Conservation (phyloP, 2,888 invertebrate species). For the Sesamia inferens region DNA sequence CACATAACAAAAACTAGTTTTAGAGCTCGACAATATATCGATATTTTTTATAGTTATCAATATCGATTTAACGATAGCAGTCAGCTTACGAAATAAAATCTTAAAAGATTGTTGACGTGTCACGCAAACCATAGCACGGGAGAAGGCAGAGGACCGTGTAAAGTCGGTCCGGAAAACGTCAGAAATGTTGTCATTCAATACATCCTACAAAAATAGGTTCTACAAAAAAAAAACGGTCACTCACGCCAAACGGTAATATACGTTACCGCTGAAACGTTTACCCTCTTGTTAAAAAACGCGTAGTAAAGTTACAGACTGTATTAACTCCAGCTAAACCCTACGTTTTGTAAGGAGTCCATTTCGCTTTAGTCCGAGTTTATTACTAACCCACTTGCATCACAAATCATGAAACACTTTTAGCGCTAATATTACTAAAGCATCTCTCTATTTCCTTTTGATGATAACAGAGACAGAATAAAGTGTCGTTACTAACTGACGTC, state of each 20-base stretch:
- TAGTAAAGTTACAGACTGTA: background rate
- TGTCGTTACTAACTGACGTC: background rate
- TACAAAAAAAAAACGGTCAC: background rate
- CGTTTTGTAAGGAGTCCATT: background rate
- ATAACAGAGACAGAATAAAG: background rate
- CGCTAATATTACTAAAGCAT: background rate
- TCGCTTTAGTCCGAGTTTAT: background rate
- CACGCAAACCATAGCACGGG: background rate
- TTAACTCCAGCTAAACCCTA: background rate
- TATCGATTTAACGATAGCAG: slow-evolving; percentile 2
- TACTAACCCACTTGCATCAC: background rate
- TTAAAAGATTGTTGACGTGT: background rate
- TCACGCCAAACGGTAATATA: background rate
- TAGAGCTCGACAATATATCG: background rate
- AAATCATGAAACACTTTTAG: background rate
- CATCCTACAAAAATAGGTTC: background rate
- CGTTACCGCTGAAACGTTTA: background rate
- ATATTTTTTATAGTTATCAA: background rate
- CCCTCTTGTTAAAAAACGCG: slow-evolving; percentile 2
- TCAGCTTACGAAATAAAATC: background rate
- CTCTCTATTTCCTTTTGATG: background rate
- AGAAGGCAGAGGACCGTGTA: slow-evolving; percentile 8
- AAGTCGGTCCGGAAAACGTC: background rate
- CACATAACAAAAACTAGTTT: slow-evolving; percentile 5
- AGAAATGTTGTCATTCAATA: background rate